phyloP scores from a whole-genome alignment of 2,113 vertebrate genomes.

The human (Homo sapiens) region GRCh38 chr2:176437001-176437500 shows the following conservation, averaged over 20 bases:
- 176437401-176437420: slow-evolving; percentile 31
- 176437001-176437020: not conserved
- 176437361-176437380: not conserved
- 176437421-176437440: not conserved
- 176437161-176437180: not conserved
- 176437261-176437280: not conserved
- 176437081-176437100: not conserved
- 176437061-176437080: not conserved
- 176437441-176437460: not conserved
- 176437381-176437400: not conserved
- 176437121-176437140: not conserved
- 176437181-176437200: not conserved
- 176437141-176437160: not conserved
- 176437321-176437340: not conserved
- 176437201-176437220: not conserved
- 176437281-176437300: not conserved
- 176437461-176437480: not conserved
- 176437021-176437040: not conserved
- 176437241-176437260: not conserved
- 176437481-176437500: not conserved
- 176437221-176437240: not conserved
- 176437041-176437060: not conserved
- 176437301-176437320: not conserved
- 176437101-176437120: not conserved
- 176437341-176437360: not conserved